phyloP scores from a whole-genome alignment of 2,113 vertebrate species.

The Danionella cerebrum region DNA sequence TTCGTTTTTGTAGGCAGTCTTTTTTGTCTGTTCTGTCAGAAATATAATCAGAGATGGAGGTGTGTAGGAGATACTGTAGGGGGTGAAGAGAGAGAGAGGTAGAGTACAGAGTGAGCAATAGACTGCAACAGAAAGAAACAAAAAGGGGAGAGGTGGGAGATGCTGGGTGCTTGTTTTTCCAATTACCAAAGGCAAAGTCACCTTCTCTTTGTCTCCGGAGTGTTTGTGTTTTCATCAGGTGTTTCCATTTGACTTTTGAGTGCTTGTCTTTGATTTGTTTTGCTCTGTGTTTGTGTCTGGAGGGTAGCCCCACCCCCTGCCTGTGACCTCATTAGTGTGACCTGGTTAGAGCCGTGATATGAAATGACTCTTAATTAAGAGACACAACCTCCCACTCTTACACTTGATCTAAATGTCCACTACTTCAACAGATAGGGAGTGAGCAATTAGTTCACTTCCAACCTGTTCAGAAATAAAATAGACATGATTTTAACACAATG shows the following conservation, averaged over 20 bases:
- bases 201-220: constrained; percentile 43
- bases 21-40: constrained; percentile 50
- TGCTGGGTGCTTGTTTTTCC: constrained; percentile 67
- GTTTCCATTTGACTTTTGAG: constrained; percentile 19
- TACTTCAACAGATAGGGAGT: not conserved
- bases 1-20: constrained; percentile 58
- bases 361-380: constrained; percentile 40
- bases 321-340: constrained; percentile 44
- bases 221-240: not conserved
- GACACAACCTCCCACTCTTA: constrained; percentile 3
- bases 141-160: constrained; percentile 51
- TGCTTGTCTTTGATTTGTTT: constrained; percentile 24
- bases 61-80: constrained; percentile 4
- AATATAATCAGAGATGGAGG: constrained; percentile 56
- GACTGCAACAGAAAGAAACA: constrained; percentile 2
- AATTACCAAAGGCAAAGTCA: constrained; percentile 71
- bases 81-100: constrained; percentile 26
- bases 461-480: too few species aligned
- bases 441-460: too few species aligned
- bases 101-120: not conserved
- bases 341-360: constrained; percentile 38
- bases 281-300: constrained; percentile 28
- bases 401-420: not conserved
- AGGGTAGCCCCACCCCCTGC: constrained; percentile 34
- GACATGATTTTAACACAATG: too few species aligned